Conservation (phyloP, 2,797 vertebrate species). For the Eidolon dupreanum region DNA sequence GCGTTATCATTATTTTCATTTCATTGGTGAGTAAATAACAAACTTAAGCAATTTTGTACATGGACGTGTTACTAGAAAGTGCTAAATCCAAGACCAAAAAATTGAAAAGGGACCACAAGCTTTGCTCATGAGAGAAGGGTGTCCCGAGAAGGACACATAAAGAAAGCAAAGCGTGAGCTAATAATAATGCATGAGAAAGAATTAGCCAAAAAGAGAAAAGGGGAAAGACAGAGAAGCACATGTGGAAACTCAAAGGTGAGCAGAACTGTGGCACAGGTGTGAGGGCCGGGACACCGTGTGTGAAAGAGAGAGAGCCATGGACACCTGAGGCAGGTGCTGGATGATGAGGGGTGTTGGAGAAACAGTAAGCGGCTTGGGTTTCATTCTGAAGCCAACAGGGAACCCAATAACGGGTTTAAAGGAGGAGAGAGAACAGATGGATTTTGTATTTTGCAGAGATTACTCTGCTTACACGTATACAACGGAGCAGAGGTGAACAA, state of each 20-base stretch:
- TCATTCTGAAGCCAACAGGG: neutral
- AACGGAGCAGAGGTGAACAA: neutral
- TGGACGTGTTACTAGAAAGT: no score
- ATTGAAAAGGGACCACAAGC: fast-evolving
- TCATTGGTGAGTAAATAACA: no score
- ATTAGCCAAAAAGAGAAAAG: neutral
- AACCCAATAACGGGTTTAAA: neutral
- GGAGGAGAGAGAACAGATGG: neutral
- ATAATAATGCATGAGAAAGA: neutral
- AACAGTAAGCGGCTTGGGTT: neutral
- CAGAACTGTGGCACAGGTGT: fast-evolving
- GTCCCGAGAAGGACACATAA: fast-evolving
- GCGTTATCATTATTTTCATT: no score
- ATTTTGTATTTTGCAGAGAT: neutral
- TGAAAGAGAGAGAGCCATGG: fast-evolving
- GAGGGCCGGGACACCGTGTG: neutral
- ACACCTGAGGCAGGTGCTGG: neutral
- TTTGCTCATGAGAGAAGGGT: neutral
- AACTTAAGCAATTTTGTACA: no score
- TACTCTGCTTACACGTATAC: neutral
- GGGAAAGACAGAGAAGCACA: fast-evolving
- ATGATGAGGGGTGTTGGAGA: fast-evolving
- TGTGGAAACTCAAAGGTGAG: neutral
- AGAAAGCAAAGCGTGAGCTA: neutral
- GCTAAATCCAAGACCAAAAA: no score